Conservation (phyloP, 1,140 invertebrate species). For the Trichonephila inaurata region DNA sequence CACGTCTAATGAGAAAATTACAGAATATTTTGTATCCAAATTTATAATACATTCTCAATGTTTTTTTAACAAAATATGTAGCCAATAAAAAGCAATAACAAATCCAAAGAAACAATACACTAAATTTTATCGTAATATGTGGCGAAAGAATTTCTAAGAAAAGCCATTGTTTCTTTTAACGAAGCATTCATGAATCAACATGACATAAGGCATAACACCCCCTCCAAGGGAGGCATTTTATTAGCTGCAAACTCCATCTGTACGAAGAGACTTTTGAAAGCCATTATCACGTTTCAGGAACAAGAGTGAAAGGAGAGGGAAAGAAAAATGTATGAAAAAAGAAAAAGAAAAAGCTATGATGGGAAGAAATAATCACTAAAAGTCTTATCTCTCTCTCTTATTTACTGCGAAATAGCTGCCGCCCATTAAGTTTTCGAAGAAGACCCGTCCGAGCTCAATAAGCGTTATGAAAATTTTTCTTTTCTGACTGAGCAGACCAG, state of each 20-base stretch:
- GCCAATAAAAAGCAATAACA: too few species aligned
- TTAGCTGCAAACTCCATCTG: neutral
- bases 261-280: neutral
- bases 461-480: constrained; percentile 34
- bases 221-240: neutral
- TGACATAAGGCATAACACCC: neutral
- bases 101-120: too few species aligned
- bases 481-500: neutral
- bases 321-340: neutral
- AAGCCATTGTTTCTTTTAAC: too few species aligned
- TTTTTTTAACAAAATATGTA: too few species aligned
- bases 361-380: constrained; percentile 25
- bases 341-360: neutral
- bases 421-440: neutral
- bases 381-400: constrained; percentile 25
- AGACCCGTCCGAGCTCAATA: constrained; percentile 13
- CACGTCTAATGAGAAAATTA: too few species aligned
- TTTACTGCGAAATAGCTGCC: neutral
- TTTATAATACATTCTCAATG: too few species aligned
- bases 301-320: neutral
- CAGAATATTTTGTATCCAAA: too few species aligned
- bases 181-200: too few species aligned
- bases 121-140: too few species aligned
- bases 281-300: constrained; percentile 5
- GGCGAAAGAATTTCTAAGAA: too few species aligned